A percentile compares a stretch with the other conserved stretches of the same genome.
Conservation (phyloP, 1,140 invertebrate genomes). For the Capitella teleta region DNA sequence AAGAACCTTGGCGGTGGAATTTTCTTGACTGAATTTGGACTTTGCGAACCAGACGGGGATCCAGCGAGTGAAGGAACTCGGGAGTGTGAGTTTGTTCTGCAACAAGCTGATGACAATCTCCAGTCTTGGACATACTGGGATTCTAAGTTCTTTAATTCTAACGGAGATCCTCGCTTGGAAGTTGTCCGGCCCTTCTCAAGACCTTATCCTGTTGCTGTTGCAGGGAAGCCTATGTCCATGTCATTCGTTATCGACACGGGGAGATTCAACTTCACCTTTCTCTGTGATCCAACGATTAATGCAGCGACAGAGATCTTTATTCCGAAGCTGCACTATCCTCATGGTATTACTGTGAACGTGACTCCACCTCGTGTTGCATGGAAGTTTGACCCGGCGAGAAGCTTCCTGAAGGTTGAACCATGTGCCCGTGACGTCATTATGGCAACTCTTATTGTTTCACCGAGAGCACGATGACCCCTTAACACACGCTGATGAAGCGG, state of each 20-base stretch:
- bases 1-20: conserved; percentile 14
- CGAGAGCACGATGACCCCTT: too few relatives aligned
- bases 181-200: conserved; percentile 15
- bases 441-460: too few relatives aligned
- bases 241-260: conserved; percentile 10
- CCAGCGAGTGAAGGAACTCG: conserved; percentile 9
- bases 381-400: too few relatives aligned
- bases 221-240: conserved; percentile 14
- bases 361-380: too few relatives aligned
- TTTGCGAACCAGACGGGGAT: conserved; percentile 17
- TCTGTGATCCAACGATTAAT: conserved; percentile 2
- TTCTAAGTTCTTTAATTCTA: conserved; percentile 16
- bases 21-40: conserved; percentile 25
- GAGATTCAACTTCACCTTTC: conserved; percentile 12
- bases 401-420: too few relatives aligned
- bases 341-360: conserved; percentile 13
- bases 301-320: conserved; percentile 18
- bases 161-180: conserved; percentile 8
- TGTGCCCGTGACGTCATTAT: too few relatives aligned
- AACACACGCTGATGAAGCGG: too few relatives aligned
- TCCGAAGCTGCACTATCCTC: conserved; percentile 16
- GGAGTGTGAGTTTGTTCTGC: conserved; percentile 19
- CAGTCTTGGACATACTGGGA: conserved; percentile 29
- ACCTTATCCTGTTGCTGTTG: conserved; percentile 16
- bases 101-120: conserved; percentile 15